Evolutionary conservation across 2,797 vertebrate species (phyloP).

Genomic region (Morelia viridis): DNA sequence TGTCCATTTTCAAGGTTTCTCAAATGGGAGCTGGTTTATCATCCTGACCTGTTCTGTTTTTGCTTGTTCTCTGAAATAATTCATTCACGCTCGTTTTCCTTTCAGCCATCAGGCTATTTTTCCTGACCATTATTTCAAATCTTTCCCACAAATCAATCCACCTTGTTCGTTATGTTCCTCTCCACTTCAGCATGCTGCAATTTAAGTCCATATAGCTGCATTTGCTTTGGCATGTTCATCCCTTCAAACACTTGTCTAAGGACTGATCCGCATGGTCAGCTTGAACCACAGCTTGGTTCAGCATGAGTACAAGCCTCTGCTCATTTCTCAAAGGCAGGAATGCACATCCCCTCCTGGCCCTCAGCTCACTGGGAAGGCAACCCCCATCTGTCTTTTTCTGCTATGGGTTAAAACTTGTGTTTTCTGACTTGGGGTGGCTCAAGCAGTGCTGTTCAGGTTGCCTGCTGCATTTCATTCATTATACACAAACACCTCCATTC

Average conservation of each 20-base stretch:
- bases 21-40: too few relatives aligned
- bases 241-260: neutral
- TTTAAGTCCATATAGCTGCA: neutral
- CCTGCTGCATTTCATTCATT: neutral
- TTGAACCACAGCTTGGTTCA: neutral
- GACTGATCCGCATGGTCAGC: neutral
- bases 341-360: neutral
- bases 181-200: neutral
- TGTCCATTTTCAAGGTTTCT: neutral
- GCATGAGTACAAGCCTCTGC: neutral
- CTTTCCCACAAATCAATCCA: neutral
- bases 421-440: neutral
- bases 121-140: neutral
- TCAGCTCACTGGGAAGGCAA: neutral
- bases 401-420: neutral
- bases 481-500: neutral
- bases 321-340: neutral
- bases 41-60: neutral
- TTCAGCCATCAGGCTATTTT: neutral
- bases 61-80: neutral
- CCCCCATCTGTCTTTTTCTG: neutral
- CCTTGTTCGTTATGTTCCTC: neutral
- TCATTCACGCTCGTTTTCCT: neutral
- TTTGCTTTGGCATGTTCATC: neutral
- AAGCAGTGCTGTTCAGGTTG: neutral